Evolutionary conservation across 2,888 invertebrate species (phyloP).

Genomic region (Cheilosia impressa): DNA sequence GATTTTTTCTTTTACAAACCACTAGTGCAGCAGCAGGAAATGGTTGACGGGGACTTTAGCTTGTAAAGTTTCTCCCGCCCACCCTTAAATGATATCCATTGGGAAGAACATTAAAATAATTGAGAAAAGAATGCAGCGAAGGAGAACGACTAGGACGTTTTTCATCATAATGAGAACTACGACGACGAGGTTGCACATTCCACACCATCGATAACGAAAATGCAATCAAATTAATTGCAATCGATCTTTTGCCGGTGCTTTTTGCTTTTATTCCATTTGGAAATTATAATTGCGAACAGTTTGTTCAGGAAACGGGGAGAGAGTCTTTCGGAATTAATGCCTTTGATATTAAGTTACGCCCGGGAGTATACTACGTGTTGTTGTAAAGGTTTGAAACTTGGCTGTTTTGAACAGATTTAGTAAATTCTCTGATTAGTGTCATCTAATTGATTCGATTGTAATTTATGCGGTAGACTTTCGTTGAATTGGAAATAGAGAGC

Average conservation of each 20-base stretch:
- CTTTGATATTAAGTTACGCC: too few species aligned
- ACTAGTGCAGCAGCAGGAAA: constrained; percentile 27
- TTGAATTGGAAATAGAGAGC: too few species aligned
- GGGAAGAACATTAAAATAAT: constrained; percentile 67
- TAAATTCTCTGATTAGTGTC: too few species aligned
- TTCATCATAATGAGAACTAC: constrained; percentile 35
- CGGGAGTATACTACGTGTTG: too few species aligned
- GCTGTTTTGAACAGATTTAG: too few species aligned
- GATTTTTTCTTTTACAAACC: constrained; percentile 17
- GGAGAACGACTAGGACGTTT: constrained; percentile 27
- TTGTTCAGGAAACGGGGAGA: constrained; percentile 6
- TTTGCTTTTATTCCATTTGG: constrained; percentile 28
- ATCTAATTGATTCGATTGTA: too few species aligned
- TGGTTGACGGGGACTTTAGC: constrained; percentile 13
- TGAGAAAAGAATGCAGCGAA: constrained; percentile 47
- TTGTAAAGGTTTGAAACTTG: too few species aligned
- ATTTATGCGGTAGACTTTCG: too few species aligned
- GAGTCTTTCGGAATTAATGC: background rate
- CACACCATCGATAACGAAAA: constrained; percentile 61
- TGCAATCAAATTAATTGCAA: constrained; percentile 74
- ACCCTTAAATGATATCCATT: constrained; percentile 17
- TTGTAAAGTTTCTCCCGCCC: constrained; percentile 1
- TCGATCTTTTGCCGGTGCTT: constrained; percentile 60
- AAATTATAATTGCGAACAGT: constrained; percentile 61
- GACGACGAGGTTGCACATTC: constrained; percentile 34